phyloP scores from a whole-genome alignment of 2,888 invertebrate genomes.

The Scaptomyza tumidula region DNA sequence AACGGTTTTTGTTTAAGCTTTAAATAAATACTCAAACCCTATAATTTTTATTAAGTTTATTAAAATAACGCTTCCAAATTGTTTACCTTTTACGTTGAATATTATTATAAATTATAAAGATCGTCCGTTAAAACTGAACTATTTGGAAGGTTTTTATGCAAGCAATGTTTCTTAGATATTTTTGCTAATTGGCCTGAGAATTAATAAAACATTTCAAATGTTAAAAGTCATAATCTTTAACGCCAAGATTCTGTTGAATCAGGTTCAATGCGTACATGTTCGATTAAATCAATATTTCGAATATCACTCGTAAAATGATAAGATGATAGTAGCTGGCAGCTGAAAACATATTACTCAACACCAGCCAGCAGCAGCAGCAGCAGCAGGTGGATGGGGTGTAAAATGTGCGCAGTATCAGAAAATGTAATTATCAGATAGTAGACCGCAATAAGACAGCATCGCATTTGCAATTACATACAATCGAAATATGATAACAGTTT shows the following conservation, averaged over 20 bases:
- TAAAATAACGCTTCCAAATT: too few species aligned
- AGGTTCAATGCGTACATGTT: background rate
- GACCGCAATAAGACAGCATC: slow-evolving; percentile 14
- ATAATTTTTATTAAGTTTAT: too few species aligned
- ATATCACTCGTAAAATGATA: background rate
- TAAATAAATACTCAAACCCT: too few species aligned
- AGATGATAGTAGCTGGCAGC: background rate
- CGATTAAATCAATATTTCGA: slow-evolving; percentile 1
- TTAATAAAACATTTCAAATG: background rate
- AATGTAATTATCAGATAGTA: slow-evolving; percentile 32
- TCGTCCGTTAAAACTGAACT: too few species aligned
- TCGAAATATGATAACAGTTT: slow-evolving; percentile 48
- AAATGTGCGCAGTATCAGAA: slow-evolving; percentile 3
- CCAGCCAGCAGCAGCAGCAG: background rate
- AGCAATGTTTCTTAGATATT: background rate
- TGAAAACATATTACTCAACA: slow-evolving; percentile 18
- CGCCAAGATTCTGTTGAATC: background rate
- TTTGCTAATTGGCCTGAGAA: slow-evolving; percentile 11
- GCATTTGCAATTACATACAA: slow-evolving; percentile 41
- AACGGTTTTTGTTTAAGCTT: too few species aligned
- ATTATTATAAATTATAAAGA: too few species aligned
- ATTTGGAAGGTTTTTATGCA: too few species aligned
- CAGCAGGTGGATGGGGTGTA: background rate
- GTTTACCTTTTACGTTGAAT: too few species aligned
- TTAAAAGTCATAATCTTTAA: background rate